A percentile compares a stretch with the other conserved stretches of the same genome.
Evolutionary conservation across 2,888 invertebrate genomes (phyloP).

Genomic region (Odontothrips loti): DNA sequence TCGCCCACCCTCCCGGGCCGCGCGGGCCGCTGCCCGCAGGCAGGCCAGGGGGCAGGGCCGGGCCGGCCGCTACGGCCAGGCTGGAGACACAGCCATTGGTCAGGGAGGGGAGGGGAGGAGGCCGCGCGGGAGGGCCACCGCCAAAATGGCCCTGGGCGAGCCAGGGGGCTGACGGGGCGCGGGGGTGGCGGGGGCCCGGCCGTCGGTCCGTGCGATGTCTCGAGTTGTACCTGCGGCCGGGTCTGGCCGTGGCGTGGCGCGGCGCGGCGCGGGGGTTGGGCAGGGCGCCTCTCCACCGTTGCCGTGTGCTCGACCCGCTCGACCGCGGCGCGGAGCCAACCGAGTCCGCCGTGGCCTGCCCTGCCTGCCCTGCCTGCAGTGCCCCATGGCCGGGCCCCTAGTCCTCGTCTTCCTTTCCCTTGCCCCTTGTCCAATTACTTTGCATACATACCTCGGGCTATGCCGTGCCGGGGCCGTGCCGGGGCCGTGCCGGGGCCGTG

Average conservation of each 20-base stretch:
- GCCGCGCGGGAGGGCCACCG: constrained; percentile 10
- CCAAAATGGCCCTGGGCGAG: constrained; percentile 13
- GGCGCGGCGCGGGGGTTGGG: too few relatives aligned
- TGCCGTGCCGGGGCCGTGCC: not conserved
- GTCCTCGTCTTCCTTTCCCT: not conserved
- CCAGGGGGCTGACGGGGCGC: not conserved
- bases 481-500: not conserved
- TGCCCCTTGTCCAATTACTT: constrained; percentile 19
- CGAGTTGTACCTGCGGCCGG: constrained; percentile 5
- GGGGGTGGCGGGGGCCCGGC: not conserved
- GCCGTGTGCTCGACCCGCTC: too few relatives aligned
- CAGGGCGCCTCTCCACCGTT: too few relatives aligned
- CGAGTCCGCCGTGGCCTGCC: not conserved
- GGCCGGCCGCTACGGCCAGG: not conserved
- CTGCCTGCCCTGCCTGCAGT: not conserved
- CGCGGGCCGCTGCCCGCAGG: not conserved
- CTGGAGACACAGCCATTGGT: constrained; percentile 14
- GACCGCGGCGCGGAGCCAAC: not conserved
- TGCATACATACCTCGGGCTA: constrained; percentile 26
- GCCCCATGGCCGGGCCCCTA: not conserved
- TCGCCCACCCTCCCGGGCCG: not conserved
- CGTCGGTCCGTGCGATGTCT: not conserved
- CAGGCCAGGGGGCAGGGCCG: not conserved
- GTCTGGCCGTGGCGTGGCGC: too few relatives aligned
- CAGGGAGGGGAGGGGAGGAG: constrained; percentile 5